phyloP scores from a whole-genome alignment of 2,797 vertebrate genomes.

The Myoxocephalus aenaeus region DNA sequence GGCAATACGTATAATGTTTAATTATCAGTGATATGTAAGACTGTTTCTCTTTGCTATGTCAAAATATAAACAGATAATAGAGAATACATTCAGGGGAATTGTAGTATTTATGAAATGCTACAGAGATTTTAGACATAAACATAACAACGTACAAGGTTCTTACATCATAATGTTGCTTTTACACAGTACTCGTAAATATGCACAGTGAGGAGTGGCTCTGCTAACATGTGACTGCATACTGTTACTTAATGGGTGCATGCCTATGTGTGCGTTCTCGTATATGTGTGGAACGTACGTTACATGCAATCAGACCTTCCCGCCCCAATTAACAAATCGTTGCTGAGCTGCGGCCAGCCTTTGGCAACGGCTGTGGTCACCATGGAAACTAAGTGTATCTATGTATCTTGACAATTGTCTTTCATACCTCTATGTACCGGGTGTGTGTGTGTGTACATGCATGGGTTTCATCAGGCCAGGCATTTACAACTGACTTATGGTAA shows the following conservation, averaged over 20 bases:
- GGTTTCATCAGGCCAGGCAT: slow-evolving; percentile 43
- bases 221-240: slow-evolving; percentile 43
- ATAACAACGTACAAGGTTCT: slow-evolving; percentile 35
- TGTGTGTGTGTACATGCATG: slow-evolving; percentile 45
- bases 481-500: slow-evolving; percentile 17
- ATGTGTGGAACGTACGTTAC: slow-evolving; percentile 43
- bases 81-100: slow-evolving; percentile 12
- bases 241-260: slow-evolving; percentile 30
- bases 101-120: slow-evolving; percentile 32
- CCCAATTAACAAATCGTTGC: slow-evolving; percentile 66
- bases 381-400: slow-evolving; percentile 76
- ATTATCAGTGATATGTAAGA: slow-evolving; percentile 9
- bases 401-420: slow-evolving; percentile 63
- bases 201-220: slow-evolving; percentile 50
- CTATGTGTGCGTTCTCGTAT: slow-evolving; percentile 27
- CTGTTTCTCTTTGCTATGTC: slow-evolving; percentile 7
- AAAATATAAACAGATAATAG: slow-evolving; percentile 36
- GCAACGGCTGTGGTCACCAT: slow-evolving; percentile 74
- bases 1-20: slow-evolving; percentile 6
- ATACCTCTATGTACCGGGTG: slow-evolving; percentile 57
- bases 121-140: slow-evolving; percentile 37
- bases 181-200: slow-evolving; percentile 47
- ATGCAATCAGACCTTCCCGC: slow-evolving; percentile 60
- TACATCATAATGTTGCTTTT: slow-evolving; percentile 38
- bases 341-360: slow-evolving; percentile 58